Conservation (phyloP, 30 jellyfish, hydroid and myxozoan species). For the Turritopsis rubra region DNA sequence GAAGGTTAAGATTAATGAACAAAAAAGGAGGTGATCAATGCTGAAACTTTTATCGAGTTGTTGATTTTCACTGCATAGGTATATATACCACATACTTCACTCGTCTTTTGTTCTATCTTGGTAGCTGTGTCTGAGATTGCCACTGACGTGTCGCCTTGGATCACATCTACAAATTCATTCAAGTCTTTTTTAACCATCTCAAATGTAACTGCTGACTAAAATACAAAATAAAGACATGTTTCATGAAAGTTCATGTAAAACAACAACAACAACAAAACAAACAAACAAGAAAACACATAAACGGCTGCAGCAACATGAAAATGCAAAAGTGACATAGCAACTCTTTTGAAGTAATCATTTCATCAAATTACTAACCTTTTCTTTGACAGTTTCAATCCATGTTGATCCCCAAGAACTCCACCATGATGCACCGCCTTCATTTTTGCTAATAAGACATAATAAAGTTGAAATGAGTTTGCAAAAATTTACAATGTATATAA, state of each 20-base stretch:
- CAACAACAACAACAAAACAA: too few relatives aligned
- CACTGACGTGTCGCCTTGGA: conserved; percentile 70
- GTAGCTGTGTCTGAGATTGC: conserved; percentile 83
- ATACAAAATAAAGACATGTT: not conserved
- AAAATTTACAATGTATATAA: too few relatives aligned
- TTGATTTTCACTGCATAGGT: too few relatives aligned
- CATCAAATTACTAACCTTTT: conserved; percentile 33
- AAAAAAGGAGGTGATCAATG: too few relatives aligned
- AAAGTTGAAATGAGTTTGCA: not conserved
- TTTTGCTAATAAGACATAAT: conserved; percentile 7
- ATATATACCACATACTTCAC: not conserved
- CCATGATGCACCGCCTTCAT: conserved; percentile 62
- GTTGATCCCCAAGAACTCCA: conserved; percentile 87
- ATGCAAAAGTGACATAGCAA: not conserved
- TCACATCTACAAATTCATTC: conserved; percentile 71
- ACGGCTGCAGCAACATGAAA: not conserved
- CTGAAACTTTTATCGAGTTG: too few relatives aligned
- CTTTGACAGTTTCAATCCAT: conserved; percentile 67
- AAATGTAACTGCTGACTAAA: conserved; percentile 60
- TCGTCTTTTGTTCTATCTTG: conserved; percentile 50
- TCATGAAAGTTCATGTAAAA: too few relatives aligned
- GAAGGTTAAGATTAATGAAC: not conserved
- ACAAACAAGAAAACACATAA: not conserved
- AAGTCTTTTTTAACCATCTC: conserved; percentile 85
- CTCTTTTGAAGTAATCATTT: not conserved